A percentile compares a stretch with the other conserved stretches of the same genome.
Conservation (phyloP, 1,140 invertebrate species). For the Brachionus plicatilis region DNA sequence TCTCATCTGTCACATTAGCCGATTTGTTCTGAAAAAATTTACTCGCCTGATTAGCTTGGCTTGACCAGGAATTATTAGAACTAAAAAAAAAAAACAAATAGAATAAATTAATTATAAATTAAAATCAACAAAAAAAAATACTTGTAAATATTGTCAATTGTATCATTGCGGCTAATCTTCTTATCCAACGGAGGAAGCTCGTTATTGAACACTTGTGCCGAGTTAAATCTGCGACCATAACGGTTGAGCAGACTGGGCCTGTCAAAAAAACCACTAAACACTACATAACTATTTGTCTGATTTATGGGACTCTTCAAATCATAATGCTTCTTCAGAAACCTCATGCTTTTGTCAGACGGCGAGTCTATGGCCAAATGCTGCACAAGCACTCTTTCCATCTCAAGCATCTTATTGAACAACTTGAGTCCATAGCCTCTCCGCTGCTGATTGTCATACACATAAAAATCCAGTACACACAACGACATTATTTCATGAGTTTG, state of each 20-base stretch:
- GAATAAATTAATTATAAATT: background rate
- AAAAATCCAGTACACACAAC: slow-evolving; percentile 56
- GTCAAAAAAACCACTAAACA: slow-evolving; percentile 75
- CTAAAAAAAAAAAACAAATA: background rate
- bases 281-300: slow-evolving; percentile 81
- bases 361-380: slow-evolving; percentile 68
- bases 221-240: background rate
- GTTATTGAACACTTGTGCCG: background rate
- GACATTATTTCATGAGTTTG: slow-evolving; percentile 51
- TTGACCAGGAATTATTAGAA: background rate
- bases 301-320: slow-evolving; percentile 65
- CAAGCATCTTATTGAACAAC: slow-evolving; percentile 54
- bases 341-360: slow-evolving; percentile 77
- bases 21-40: background rate
- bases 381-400: slow-evolving; percentile 43
- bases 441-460: slow-evolving; percentile 54
- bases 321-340: slow-evolving; percentile 78
- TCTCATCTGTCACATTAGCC: background rate
- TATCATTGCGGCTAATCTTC: background rate
- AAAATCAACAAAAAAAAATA: no score
- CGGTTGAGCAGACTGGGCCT: slow-evolving; percentile 41
- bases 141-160: background rate
- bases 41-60: background rate
- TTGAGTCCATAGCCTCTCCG: slow-evolving; percentile 52
- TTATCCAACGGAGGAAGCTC: background rate